Percentiles rank a stretch among this genome's conserved stretches.
phyloP scores from a whole-genome alignment of 2,888 invertebrate genomes.

The Hirtodrosophila cameraria region DNA sequence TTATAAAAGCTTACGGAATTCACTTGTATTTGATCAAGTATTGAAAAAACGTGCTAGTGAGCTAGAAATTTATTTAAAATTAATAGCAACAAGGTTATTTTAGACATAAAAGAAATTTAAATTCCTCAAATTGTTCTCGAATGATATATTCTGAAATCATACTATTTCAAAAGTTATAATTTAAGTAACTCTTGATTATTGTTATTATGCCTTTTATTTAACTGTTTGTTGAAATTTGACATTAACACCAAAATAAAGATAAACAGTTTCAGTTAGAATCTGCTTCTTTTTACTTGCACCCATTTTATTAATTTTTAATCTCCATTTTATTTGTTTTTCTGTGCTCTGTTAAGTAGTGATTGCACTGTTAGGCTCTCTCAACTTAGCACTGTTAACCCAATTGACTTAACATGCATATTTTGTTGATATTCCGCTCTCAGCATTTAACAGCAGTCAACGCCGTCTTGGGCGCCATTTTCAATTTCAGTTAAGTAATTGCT shows the following conservation, averaged over 20 bases:
- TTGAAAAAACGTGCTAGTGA: no score
- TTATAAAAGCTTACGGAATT: no score
- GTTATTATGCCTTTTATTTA: no score
- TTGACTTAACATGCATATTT: conserved; percentile 10
- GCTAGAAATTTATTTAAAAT: no score
- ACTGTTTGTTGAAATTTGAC: background rate
- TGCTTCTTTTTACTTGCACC: background rate
- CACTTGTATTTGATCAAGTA: no score
- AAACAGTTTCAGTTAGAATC: background rate
- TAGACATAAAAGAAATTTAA: no score
- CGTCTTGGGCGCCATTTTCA: conserved; percentile 25
- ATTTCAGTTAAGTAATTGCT: background rate
- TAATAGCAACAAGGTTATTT: no score
- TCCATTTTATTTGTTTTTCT: conserved; percentile 19
- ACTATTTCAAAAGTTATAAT: no score
- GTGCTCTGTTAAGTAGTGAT: conserved; percentile 7
- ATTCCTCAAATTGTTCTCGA: no score
- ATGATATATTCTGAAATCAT: no score
- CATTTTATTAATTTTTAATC: conserved; percentile 31
- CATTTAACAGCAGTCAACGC: conserved; percentile 18
- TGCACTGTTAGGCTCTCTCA: conserved; percentile 3
- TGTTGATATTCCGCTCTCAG: conserved; percentile 6
- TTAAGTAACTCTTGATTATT: no score
- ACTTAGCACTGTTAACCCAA: conserved; percentile 29
- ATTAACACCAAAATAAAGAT: background rate